Evolutionary conservation across 2,888 invertebrate genomes (phyloP), one percentile per base, ranked within the genome.

Genomic region (Dugesia japonica): DNA sequence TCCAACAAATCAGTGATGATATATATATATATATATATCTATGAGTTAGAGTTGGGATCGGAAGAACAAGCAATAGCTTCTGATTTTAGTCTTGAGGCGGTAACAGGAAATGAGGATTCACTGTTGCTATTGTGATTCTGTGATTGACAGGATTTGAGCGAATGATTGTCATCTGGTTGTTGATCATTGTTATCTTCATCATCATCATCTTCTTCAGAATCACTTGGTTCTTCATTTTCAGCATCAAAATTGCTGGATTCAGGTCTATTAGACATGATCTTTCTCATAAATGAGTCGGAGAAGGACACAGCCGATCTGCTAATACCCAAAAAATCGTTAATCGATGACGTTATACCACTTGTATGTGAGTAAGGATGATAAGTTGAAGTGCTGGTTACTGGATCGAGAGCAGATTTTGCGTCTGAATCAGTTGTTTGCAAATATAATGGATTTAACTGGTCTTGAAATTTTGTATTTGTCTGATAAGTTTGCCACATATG

Each of bases 21-120:
- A 56, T 56, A 23, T 56, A 56, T 56, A 23, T 23, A 56, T 56
- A 56, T 56, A 38, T 56, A 4, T 23, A n/a, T 56, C 56, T 56
- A 56, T n/a, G 56, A 56, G 56, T 56, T 56, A n/a, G 56, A 56
- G n/a, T 56, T 56, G 56, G 56, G 56, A 56, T 56, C 56, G 56
- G 56, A 56, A 56, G 56, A 56, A n/a, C 56, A 13, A 56, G n/a
- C 56, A 13, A 56, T 56, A 9, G 56, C 56, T 56, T 56, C 56
- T 56, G 56, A 56, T 56, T 56, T 56, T 7, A 56, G 56, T 56
- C 56, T n/a, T 56, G 56, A 56, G 56, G 56, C 56, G 20, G 56
- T 13, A 56, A 56, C 56, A 56, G 56, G 56, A 56, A 20, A 56
- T 56, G 56, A 56, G 56, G 56, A 56, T 56, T 56, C 56, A 56